Base-by-base conservation (phyloP, 2,888 invertebrate species). In the Drosophila glabriapex region DNA sequence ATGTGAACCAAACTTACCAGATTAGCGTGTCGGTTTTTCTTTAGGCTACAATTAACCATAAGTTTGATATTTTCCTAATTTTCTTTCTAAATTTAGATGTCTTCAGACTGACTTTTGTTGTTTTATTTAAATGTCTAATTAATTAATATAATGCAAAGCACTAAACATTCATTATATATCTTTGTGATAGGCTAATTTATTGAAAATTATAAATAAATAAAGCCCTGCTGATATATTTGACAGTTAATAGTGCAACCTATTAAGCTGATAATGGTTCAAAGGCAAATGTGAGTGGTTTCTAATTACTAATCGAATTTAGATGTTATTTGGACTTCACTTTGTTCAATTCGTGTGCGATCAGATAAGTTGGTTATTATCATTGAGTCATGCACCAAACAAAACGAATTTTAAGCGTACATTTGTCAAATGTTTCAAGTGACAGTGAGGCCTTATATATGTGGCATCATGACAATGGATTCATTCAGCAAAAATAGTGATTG, bases 401-500 rank as follows among this genome's bases (percentile, higher is more conserved):
- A 1, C 39, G 41, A 22, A 49, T 22, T 35, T 52, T 31, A 35
- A 31, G n/a, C 43, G 54, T 25, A 63, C 77, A 78, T 78, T 80
- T 70, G 70, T 80, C 76, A 75, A 70, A 67, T 56, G 43, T n/a
- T 64, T 4, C 29, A 64, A 56, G 43, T 22, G 49, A 63, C 63
- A 76, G 56, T 61, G 52, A 80, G 52, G 43, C 41, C 22, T 67
- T 52, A 50, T 35, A 49, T 58, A 41, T 58, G 53, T 76, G 80
- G 71, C 71, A 55, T 41, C 19, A 63, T 63, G 67, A 68, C 76
- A 78, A 71, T 70, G 78, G 68, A 59, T 75, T 71, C 68, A 73
- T 83, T 89, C 89, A 78, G 76, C 67, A 67, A 70, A 81, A 56
- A 75, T 84, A 82, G 76, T 89, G 88, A 85, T 89, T 82, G 85